phyloP scores from a whole-genome alignment of 1,140 invertebrate species.

The Campoletis sonorensis region DNA sequence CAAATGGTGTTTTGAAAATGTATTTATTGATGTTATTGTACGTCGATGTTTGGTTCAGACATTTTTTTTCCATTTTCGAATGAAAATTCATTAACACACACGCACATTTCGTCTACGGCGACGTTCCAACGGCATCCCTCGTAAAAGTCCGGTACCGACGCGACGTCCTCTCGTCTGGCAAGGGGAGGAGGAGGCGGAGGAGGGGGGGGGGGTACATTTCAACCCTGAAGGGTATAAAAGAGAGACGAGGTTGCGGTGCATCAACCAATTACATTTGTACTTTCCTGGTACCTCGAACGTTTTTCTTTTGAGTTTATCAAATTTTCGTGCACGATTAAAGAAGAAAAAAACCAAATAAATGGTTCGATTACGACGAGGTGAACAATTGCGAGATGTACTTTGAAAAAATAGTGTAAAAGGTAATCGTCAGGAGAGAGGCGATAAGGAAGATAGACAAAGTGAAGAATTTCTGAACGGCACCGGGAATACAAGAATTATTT shows the following conservation, averaged over 20 bases:
- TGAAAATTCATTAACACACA: too few species aligned
- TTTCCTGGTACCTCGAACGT: constrained; percentile 50
- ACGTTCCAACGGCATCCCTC: constrained; percentile 55
- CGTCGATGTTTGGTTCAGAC: too few species aligned
- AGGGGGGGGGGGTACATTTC: constrained; percentile 61
- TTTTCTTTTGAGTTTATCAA: neutral
- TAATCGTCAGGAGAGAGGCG: too few species aligned
- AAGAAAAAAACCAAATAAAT: neutral
- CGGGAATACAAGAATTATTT: too few species aligned
- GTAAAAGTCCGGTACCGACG: constrained; percentile 55
- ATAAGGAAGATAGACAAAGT: neutral
- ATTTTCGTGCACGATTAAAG: neutral
- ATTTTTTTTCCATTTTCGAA: too few species aligned
- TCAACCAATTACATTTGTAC: constrained; percentile 63
- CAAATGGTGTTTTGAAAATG: too few species aligned
- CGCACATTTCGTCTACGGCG: too few species aligned
- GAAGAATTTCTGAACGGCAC: neutral
- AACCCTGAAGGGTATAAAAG: constrained; percentile 62
- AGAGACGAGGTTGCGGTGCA: constrained; percentile 59
- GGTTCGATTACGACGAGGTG: too few species aligned
- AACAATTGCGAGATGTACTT: too few species aligned
- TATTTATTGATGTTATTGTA: too few species aligned
- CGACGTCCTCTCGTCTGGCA: constrained; percentile 59
- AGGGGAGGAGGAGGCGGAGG: too few species aligned
- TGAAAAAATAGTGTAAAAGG: too few species aligned